Base-by-base conservation (phyloP, 2,888 invertebrate genomes). In the Drosophila neutralis region DNA sequence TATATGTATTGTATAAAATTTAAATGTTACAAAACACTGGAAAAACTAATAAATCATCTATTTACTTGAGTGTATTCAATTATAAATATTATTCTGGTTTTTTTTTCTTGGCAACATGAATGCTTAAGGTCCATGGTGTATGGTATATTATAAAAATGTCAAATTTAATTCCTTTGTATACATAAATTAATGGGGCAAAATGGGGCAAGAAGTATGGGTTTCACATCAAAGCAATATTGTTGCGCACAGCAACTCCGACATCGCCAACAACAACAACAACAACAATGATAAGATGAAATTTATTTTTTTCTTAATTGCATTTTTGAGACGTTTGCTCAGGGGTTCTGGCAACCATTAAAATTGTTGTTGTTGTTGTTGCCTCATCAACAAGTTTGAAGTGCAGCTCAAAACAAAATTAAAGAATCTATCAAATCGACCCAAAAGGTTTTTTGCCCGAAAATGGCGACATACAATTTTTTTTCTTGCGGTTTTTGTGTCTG, bases 61-160 rank as follows among this genome's bases (percentile, higher is more conserved):
- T 80, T 89, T 89, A 84, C 74, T 80, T 84, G 82, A 73, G 80
- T 87, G 85, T 84, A 89, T 73, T 53, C 57, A 66, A 70, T 53
- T 72, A 51, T 48, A 13, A 40, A 51, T n/a, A 74, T 70, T 63
- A 59, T 56, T 59, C 38, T 27, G 40, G 27, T 4, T 21, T 31
- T 45, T 29, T 18, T n/a, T 33, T 29, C 38, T 35, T 35, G 15
- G 11, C 48, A 31, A 38, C 36, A 38, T 49, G 57, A 60, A 56
- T 62, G 56, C 52, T 63, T 40, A 52, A 29, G 54, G 73, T 51
- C 49, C 49, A 58, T 42, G 38, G 38, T 56, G 48, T 29, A 48
- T 53, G 51, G 53, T 56, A 58, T 56, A 58, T 56, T 73, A 65
- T 63, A 67, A 68, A 77, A 45, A 70, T 60, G 76, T 63, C 58